These are phyloP conservation scores for Procambarus clarkii DNA, from an alignment of 1,140 invertebrate genomes.

Conservation along the genomic window DNA sequence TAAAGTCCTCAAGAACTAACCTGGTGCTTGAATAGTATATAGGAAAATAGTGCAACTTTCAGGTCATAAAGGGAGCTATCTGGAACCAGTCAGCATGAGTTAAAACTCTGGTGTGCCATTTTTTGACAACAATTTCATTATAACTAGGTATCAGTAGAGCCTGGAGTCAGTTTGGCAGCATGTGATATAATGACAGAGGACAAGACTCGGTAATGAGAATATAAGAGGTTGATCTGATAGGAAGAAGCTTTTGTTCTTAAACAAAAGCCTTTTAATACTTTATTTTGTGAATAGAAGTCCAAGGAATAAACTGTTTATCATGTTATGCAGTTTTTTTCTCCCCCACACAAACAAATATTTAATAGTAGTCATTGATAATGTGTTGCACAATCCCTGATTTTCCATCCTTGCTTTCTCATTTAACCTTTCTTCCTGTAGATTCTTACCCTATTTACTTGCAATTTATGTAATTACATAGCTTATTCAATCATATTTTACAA, in stretches of 20 bases:
- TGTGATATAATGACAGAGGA: constrained; percentile 58
- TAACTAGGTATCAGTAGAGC: constrained; percentile 48
- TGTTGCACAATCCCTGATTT: no score
- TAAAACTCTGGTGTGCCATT: constrained; percentile 57
- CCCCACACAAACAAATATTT: no score
- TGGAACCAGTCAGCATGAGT: constrained; percentile 47
- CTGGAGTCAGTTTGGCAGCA: constrained; percentile 57
- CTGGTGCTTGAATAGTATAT: constrained; percentile 62
- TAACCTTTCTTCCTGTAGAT: no score
- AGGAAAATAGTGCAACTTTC: constrained; percentile 64
- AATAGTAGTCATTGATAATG: no score
- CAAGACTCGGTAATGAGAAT: constrained; percentile 50
- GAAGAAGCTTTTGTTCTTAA: constrained; percentile 53
- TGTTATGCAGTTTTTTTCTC: constrained; percentile 16
- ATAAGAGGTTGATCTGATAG: constrained; percentile 57
- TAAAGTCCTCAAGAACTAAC: constrained; percentile 48
- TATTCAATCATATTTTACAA: no score
- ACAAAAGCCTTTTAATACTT: constrained; percentile 66
- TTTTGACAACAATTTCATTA: constrained; percentile 32
- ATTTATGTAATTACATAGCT: no score
- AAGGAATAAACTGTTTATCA: constrained; percentile 68
- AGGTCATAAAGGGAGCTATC: constrained; percentile 47
- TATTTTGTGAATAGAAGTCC: constrained; percentile 69
- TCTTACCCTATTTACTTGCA: no score
- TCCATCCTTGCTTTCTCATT: no score